phyloP scores from a whole-genome alignment of 2,888 invertebrate species.

The Iselma pallidipennis region DNA sequence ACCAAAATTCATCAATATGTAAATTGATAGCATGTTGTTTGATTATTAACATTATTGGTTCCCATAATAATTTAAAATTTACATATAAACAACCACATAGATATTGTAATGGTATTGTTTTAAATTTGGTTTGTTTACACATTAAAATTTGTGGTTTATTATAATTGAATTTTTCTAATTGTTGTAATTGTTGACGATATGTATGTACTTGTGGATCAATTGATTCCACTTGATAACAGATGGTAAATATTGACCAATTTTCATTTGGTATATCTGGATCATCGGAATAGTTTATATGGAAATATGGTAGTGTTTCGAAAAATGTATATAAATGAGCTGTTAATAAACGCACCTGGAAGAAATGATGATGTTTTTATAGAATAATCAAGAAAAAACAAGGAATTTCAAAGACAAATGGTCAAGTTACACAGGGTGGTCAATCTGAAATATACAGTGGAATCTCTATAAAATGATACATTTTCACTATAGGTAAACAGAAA shows the following conservation, averaged over 20 bases:
- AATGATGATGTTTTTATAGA: background rate
- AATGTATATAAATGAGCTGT: slow-evolving; percentile 75
- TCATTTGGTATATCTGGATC: slow-evolving; percentile 52
- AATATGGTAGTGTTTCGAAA: slow-evolving; percentile 63
- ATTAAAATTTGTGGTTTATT: slow-evolving; percentile 61
- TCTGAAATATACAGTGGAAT: no score
- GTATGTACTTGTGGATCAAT: slow-evolving; percentile 74
- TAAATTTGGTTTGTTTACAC: slow-evolving; percentile 62
- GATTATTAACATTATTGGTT: slow-evolving; percentile 76
- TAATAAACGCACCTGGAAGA: slow-evolving; percentile 66
- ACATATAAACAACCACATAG: slow-evolving; percentile 81
- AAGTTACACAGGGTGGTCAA: no score
- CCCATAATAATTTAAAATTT: slow-evolving; percentile 90
- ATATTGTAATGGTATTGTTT: slow-evolving; percentile 72
- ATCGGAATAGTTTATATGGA: slow-evolving; percentile 52
- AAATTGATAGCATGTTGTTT: slow-evolving; percentile 71
- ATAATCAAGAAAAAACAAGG: slow-evolving; percentile 9
- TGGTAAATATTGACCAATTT: slow-evolving; percentile 65
- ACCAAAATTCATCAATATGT: slow-evolving; percentile 71
- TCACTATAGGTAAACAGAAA: no score
- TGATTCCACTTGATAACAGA: slow-evolving; percentile 72
- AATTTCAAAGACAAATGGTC: slow-evolving; percentile 13
- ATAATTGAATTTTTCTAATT: slow-evolving; percentile 73
- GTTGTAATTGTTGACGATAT: slow-evolving; percentile 76
- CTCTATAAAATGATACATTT: no score